Conservation (phyloP, 2,113 vertebrate species). For the Rana temporaria region DNA sequence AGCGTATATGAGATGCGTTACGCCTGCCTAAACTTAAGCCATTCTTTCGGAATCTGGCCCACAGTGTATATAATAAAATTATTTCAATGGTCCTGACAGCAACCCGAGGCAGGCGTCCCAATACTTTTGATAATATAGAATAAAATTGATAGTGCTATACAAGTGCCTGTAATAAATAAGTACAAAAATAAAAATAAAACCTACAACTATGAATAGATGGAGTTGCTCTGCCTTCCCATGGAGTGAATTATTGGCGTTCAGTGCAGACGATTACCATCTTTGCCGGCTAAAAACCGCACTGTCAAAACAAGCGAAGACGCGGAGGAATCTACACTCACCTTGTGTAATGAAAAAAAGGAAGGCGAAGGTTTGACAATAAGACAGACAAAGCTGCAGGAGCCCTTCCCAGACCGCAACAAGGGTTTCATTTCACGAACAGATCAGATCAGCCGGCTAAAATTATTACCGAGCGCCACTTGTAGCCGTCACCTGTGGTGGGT, state of each 20-base stretch:
- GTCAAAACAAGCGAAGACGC: background rate
- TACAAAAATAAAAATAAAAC: too few species aligned
- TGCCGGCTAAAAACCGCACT: too few species aligned
- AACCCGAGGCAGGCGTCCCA: too few species aligned
- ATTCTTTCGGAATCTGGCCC: too few species aligned
- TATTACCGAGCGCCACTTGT: conserved; percentile 80
- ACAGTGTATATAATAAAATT: too few species aligned
- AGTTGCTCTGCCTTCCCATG: background rate
- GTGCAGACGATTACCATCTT: background rate
- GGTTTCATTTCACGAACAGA: conserved; percentile 74
- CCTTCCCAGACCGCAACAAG: conserved; percentile 77
- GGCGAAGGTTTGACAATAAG: background rate
- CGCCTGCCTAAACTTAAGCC: too few species aligned
- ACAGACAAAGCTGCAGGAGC: conserved; percentile 43
- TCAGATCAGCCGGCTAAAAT: conserved; percentile 82
- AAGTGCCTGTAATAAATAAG: too few species aligned
- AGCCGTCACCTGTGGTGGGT: conserved; percentile 85
- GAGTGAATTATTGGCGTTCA: background rate
- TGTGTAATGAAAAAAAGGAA: conserved; percentile 13
- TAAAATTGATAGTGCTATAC: too few species aligned
- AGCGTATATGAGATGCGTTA: too few species aligned
- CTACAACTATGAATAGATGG: too few species aligned
- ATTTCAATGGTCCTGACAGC: too few species aligned
- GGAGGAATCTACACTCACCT: background rate
- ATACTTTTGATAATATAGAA: too few species aligned